Percentiles rank a stretch among this genome's conserved stretches.
Conservation (phyloP, 1,140 invertebrate species). For the Streblospio benedicti region DNA sequence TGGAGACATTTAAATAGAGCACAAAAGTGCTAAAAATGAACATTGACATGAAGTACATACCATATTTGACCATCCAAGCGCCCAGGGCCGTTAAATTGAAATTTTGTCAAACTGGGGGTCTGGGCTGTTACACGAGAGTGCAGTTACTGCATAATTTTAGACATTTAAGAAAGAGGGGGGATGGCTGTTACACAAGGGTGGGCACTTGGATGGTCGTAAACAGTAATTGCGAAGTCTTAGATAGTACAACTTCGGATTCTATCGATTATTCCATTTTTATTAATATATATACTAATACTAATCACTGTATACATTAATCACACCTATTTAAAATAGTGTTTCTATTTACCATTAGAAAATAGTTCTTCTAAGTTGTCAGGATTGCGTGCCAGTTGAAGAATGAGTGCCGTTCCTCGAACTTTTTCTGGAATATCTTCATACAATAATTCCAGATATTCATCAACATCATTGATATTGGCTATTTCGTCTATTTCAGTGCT, state of each 20-base stretch:
- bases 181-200: too few species aligned
- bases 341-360: constrained; percentile 69
- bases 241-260: too few species aligned
- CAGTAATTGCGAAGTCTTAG: too few species aligned
- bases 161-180: neutral
- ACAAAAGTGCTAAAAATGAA: neutral
- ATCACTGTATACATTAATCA: too few species aligned
- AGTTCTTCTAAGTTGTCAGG: constrained; percentile 89
- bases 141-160: neutral
- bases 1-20: neutral
- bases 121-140: too few species aligned
- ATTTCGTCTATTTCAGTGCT: constrained; percentile 50
- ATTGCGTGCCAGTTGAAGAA: constrained; percentile 80
- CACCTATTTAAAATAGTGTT: neutral
- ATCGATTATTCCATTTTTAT: too few species aligned
- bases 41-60: neutral
- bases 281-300: too few species aligned
- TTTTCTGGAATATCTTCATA: constrained; percentile 90
- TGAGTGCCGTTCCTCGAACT: constrained; percentile 81
- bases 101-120: too few species aligned
- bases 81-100: too few species aligned
- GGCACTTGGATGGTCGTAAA: too few species aligned
- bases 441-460: constrained; percentile 88
- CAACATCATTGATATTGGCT: constrained; percentile 64
- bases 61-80: too few species aligned